Percentiles rank a stretch among this genome's conserved stretches.
phyloP scores from a whole-genome alignment of 2,113 vertebrate species.

The Ciconia maguari region DNA sequence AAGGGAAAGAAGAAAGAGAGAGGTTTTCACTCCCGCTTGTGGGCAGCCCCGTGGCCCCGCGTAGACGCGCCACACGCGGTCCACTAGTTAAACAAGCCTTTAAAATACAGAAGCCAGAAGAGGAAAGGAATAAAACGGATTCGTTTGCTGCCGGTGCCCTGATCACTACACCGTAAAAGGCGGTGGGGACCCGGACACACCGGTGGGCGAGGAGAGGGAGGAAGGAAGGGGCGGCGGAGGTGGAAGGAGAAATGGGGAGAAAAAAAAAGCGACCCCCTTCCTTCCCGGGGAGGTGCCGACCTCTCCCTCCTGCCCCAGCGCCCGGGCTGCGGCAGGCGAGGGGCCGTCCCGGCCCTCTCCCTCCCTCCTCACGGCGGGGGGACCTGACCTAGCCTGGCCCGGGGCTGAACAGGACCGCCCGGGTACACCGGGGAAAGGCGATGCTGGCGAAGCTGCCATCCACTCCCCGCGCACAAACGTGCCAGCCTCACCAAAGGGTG shows the following conservation, averaged over 20 bases:
- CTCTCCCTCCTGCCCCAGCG: too few relatives aligned
- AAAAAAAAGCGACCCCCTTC: background rate
- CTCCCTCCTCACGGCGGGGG: background rate
- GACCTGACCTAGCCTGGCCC: background rate
- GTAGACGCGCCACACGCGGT: background rate
- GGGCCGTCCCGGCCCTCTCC: background rate
- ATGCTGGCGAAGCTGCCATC: background rate
- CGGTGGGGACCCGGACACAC: background rate
- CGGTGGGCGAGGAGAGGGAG: background rate
- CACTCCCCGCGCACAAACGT: background rate
- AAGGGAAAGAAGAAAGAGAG: background rate
- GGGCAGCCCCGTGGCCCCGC: background rate
- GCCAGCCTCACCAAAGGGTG: background rate
- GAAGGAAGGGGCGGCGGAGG: background rate
- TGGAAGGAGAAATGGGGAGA: background rate
- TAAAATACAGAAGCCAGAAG: background rate
- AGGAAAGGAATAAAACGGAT: background rate
- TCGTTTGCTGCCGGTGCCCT: background rate
- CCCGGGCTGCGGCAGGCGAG: background rate
- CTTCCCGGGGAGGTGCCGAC: background rate
- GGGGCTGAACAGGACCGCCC: background rate
- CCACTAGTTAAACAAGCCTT: background rate
- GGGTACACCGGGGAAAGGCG: background rate
- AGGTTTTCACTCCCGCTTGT: slow-evolving; percentile 24
- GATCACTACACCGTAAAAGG: background rate